phyloP scores from a whole-genome alignment of 2,113 vertebrate genomes.

The Pseudopipra pipra region DNA sequence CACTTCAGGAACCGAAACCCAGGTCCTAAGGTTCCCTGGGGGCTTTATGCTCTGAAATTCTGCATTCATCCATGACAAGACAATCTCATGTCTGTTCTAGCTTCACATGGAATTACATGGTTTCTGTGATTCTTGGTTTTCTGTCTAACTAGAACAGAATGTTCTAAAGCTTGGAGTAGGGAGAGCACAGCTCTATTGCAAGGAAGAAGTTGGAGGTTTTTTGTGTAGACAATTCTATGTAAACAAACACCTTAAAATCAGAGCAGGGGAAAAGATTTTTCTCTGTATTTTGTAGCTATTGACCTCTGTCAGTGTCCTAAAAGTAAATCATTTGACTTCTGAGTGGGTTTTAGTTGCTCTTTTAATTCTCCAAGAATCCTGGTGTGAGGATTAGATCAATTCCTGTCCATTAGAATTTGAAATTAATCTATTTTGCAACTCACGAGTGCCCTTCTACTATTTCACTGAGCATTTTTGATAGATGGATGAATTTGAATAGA shows the following conservation, averaged over 20 bases:
- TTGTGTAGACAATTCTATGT: background rate
- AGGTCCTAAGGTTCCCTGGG: background rate
- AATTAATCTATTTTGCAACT: slow-evolving; percentile 45
- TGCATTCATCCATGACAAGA: background rate
- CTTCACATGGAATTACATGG: background rate
- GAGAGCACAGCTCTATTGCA: background rate
- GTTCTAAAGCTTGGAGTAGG: background rate
- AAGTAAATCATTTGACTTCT: background rate
- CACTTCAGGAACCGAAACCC: background rate
- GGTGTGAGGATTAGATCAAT: slow-evolving; percentile 32
- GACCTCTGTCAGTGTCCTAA: background rate
- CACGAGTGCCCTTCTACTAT: slow-evolving; percentile 10
- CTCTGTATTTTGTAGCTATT: background rate
- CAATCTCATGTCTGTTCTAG: background rate
- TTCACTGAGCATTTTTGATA: slow-evolving; percentile 37
- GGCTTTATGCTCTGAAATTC: background rate
- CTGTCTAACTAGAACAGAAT: background rate
- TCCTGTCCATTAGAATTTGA: slow-evolving; percentile 54
- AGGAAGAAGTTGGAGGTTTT: background rate
- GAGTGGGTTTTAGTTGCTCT: background rate
- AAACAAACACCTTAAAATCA: background rate
- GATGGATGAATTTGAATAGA: slow-evolving; percentile 39
- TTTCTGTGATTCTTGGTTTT: background rate
- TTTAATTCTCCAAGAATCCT: slow-evolving; percentile 4
- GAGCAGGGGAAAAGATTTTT: background rate